These are phyloP conservation scores for Coelogynopora nodosa DNA, from an alignment of 2,888 invertebrate species.

Conservation along the genomic window DNA sequence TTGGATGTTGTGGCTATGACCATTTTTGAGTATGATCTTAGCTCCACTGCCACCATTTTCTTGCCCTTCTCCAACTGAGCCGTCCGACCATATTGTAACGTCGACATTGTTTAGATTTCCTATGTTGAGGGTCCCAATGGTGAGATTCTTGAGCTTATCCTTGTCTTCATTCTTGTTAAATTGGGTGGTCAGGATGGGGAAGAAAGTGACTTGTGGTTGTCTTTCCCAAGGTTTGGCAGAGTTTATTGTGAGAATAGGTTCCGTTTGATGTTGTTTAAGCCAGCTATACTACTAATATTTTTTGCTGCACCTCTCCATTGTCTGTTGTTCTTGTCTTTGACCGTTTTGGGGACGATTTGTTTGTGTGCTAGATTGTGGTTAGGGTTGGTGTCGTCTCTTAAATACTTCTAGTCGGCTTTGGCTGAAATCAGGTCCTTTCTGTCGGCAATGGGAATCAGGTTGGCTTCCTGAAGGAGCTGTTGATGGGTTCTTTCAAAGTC, in stretches of 20 bases:
- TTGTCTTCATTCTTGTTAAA: neutral
- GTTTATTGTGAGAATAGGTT: neutral
- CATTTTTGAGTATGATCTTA: no score
- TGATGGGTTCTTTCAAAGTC: neutral
- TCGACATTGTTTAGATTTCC: neutral
- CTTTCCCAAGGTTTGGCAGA: neutral
- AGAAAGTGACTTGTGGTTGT: neutral
- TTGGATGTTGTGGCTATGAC: no score
- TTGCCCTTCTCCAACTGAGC: no score
- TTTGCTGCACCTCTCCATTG: neutral
- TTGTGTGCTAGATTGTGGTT: neutral
- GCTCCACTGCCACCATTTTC: no score
- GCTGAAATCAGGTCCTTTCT: neutral
- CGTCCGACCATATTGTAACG: neutral
- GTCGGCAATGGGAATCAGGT: neutral
- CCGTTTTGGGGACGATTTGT: neutral
- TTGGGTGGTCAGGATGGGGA: neutral
- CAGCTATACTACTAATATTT: neutral
- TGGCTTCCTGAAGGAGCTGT: conserved; percentile 1
- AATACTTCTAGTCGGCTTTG: neutral
- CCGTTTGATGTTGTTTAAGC: neutral
- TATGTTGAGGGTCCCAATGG: neutral
- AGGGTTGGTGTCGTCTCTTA: neutral
- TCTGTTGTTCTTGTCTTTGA: neutral
- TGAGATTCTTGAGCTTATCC: neutral